These are phyloP conservation scores for Neoitamus cyanurus DNA, from an alignment of 2,888 invertebrate genomes.

Conservation along the genomic window DNA sequence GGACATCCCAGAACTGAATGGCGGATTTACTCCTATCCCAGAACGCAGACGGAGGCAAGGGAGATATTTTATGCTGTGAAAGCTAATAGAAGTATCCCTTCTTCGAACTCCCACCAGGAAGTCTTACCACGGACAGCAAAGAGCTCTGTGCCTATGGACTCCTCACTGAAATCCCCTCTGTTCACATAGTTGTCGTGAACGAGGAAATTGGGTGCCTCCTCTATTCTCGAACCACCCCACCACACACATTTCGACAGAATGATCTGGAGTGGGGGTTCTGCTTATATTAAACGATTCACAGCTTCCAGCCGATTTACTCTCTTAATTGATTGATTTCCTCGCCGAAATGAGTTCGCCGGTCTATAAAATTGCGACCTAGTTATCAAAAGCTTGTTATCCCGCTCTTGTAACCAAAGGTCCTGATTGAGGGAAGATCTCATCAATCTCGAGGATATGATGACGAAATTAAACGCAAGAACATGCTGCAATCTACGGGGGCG, in stretches of 20 bases:
- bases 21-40: not conserved
- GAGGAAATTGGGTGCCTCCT: not conserved
- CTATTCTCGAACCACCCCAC: not conserved
- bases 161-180: not conserved
- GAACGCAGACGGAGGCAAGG: not conserved
- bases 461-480: not conserved
- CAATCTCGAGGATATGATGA: not conserved
- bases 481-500: not conserved
- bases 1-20: not conserved
- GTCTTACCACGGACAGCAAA: not conserved
- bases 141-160: not conserved
- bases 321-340: conserved; percentile 25
- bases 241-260: not conserved
- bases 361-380: conserved; percentile 16
- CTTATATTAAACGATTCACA: not conserved
- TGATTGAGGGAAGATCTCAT: not conserved
- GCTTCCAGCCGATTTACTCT: not conserved
- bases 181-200: not conserved
- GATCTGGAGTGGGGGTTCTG: not conserved
- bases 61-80: not conserved
- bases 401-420: not conserved
- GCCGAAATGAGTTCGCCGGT: conserved; percentile 12
- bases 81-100: not conserved
- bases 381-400: not conserved
- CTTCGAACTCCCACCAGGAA: not conserved